These are phyloP conservation scores for Pandion haliaetus DNA, from an alignment of 2,113 vertebrate species.

Conservation along the genomic window DNA sequence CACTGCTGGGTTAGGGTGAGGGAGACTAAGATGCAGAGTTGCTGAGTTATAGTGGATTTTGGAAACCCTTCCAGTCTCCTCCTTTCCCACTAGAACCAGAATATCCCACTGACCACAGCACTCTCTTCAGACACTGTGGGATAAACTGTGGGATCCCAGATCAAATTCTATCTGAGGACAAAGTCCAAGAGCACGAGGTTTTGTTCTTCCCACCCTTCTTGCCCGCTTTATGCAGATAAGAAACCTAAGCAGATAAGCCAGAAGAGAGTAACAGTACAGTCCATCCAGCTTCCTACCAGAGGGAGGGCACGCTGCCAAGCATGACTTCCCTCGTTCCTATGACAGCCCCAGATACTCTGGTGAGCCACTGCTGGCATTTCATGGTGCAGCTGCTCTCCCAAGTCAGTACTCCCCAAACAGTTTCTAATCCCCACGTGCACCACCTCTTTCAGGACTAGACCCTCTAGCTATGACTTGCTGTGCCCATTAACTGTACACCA, in stretches of 20 bases:
- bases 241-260: neutral
- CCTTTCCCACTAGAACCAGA: neutral
- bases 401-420: neutral
- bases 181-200: neutral
- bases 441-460: neutral
- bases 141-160: neutral
- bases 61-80: neutral
- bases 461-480: neutral
- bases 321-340: neutral
- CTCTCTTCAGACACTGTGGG: neutral
- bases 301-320: accelerated
- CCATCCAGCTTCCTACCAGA: neutral
- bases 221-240: neutral
- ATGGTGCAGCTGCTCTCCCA: neutral
- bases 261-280: neutral
- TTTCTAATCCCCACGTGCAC: neutral
- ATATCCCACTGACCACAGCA: neutral
- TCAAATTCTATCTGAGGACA: neutral
- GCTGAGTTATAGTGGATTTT: neutral
- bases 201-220: neutral
- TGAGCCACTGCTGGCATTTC: neutral
- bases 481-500: neutral
- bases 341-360: too few species aligned
- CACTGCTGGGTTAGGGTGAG: neutral
- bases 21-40: neutral